Base-by-base conservation (phyloP, 1,140 invertebrate species). In the Portunus trituberculatus region DNA sequence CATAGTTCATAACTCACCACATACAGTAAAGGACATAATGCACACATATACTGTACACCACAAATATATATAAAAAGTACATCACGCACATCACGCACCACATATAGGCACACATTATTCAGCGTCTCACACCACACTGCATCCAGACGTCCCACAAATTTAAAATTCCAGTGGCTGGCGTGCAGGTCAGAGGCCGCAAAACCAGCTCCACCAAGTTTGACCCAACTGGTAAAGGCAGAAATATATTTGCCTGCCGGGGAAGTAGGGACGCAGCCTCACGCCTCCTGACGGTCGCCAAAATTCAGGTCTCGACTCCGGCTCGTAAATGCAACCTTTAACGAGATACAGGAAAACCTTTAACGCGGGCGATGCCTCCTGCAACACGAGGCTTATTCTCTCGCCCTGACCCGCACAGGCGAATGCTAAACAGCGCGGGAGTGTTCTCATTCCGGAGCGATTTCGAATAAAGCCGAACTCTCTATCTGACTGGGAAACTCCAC, bases 381-480 rank as follows among this genome's bases (percentile, higher is more conserved):
- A 76, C 67, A 76, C 67, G 20, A 25, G n/a, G 16, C 67, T 76
- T 76, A 59, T 76, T 76, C n/a, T 76, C 67, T 76, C 67, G 67
- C 12, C 25, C 16, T 76, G 67, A 76, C 67, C 67, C 20, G 67
- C 25, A 76, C 67, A 12, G 25, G 4, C 20, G 67, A 76, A n/a
- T 76, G 67, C 67, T 76, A 76, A n/a, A 76, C 67, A 76, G 67
- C 67, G 67, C n/a, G 67, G 25, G n/a, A 25, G 25, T 76, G 67
- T 76, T 59, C 52, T 59, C 52, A 59, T 59, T 59, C 67, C 25
- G 67, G 67, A 76, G 67, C 67, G 67, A 76, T 76, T 76, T 76
- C 67, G 67, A 76, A 76, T 76, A 76, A n/a, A 76, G 67, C 67
- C 67, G 67, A 76, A 76, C 67, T 76, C 67, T 76, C 67, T 76